phyloP scores from a whole-genome alignment of 2,888 invertebrate genomes.

The Ophion obscuratus region DNA sequence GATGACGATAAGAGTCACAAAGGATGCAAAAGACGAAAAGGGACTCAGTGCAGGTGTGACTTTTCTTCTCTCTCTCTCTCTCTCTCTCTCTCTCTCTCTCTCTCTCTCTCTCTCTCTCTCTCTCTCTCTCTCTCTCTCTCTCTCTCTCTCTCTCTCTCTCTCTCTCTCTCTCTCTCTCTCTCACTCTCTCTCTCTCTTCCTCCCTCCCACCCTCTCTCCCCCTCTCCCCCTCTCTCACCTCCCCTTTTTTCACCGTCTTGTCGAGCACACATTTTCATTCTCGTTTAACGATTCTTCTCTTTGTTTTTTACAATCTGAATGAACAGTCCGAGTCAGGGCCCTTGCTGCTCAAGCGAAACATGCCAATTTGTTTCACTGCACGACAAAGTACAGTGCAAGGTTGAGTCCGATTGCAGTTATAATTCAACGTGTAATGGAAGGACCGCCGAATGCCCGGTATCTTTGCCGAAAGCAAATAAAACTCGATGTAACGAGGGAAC shows the following conservation, averaged over 20 bases:
- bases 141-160: too few species aligned
- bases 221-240: too few species aligned
- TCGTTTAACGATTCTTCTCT: too few species aligned
- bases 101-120: too few species aligned
- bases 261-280: too few species aligned
- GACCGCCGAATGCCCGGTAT: constrained; percentile 94
- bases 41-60: constrained; percentile 91
- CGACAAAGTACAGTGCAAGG: constrained; percentile 90
- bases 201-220: too few species aligned
- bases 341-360: constrained; percentile 93
- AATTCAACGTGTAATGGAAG: constrained; percentile 94
- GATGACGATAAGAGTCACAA: constrained; percentile 89
- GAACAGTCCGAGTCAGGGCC: constrained; percentile 97
- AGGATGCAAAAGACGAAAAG: constrained; percentile 91
- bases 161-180: too few species aligned
- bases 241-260: too few species aligned
- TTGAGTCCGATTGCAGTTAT: constrained; percentile 95
- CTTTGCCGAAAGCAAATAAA: constrained; percentile 92
- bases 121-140: too few species aligned
- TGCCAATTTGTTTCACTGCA: constrained; percentile 91
- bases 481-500: constrained; percentile 98
- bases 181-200: too few species aligned
- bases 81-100: background rate
- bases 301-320: background rate
- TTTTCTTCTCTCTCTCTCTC: constrained; percentile 9